Evolutionary conservation across 2,888 invertebrate genomes (phyloP).

Genomic region (Drosophila neonasuta): DNA sequence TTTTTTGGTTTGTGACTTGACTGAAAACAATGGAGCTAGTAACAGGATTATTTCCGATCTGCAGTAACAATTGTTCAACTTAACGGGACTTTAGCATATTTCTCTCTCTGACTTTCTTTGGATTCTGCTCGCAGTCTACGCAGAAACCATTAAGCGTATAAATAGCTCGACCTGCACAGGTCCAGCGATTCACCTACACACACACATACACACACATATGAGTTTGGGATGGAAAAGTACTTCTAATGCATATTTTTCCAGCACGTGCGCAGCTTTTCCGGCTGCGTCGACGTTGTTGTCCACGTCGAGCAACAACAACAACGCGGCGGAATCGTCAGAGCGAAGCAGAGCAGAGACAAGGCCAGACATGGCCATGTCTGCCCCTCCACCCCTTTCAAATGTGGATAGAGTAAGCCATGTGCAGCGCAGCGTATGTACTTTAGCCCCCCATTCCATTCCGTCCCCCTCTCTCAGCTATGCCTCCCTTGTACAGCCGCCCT

Average conservation of each 20-base stretch:
- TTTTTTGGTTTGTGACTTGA: neutral
- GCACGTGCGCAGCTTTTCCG: conserved; percentile 78
- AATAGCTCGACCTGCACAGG: conserved; percentile 46
- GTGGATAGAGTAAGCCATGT: conserved; percentile 42
- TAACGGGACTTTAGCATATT: conserved; percentile 36
- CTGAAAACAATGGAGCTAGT: neutral
- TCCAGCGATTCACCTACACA: conserved; percentile 20
- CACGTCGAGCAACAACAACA: conserved; percentile 32
- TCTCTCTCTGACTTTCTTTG: conserved; percentile 48
- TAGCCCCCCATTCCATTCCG: neutral
- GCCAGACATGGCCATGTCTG: conserved; percentile 42
- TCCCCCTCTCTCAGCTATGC: neutral
- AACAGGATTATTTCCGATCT: conserved; percentile 26
- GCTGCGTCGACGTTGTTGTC: conserved; percentile 36
- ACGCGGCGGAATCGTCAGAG: conserved; percentile 49
- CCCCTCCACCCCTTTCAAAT: neutral
- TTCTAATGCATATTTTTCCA: conserved; percentile 73
- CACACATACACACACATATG: neutral
- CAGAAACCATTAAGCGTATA: conserved; percentile 57
- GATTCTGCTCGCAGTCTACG: conserved; percentile 46
- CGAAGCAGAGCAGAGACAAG: conserved; percentile 51
- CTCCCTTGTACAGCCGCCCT: neutral
- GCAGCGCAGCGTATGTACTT: conserved; percentile 65
- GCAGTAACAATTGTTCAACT: conserved; percentile 14
- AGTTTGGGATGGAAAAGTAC: conserved; percentile 33